Conservation (phyloP, 2,888 invertebrate species). For the Sarcophaga caerulescens region DNA sequence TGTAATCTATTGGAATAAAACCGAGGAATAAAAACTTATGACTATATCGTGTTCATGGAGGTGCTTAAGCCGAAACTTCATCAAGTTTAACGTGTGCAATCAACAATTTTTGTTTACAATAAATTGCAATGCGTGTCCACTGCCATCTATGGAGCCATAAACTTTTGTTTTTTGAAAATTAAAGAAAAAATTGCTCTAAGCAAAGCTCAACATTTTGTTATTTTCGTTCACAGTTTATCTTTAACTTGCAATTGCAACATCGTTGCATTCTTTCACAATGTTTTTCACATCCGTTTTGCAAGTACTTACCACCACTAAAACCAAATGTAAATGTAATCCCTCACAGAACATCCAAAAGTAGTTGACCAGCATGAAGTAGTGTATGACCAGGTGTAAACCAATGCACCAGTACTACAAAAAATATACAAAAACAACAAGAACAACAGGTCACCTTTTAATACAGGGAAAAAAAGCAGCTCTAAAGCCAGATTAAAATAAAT, state of each 20-base stretch:
- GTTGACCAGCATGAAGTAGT: conserved; percentile 89
- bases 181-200: too few relatives aligned
- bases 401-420: conserved; percentile 86
- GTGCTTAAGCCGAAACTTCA: too few relatives aligned
- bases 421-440: conserved; percentile 6
- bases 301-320: conserved; percentile 86
- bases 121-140: background rate
- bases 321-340: conserved; percentile 88
- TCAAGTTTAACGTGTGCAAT: too few relatives aligned
- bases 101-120: background rate
- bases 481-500: background rate
- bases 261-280: conserved; percentile 34
- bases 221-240: too few relatives aligned
- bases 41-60: too few relatives aligned
- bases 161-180: too few relatives aligned
- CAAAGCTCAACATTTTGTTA: too few relatives aligned
- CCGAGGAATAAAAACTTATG: too few relatives aligned
- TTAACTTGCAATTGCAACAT: too few relatives aligned
- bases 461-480: background rate
- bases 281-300: background rate
- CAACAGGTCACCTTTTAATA: background rate
- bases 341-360: conserved; percentile 94
- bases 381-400: conserved; percentile 85
- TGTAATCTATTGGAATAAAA: too few relatives aligned
- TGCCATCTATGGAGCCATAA: too few relatives aligned